Base-by-base conservation (phyloP, 2,113 vertebrate species). In the Syngnathoides biaculeatus region DNA sequence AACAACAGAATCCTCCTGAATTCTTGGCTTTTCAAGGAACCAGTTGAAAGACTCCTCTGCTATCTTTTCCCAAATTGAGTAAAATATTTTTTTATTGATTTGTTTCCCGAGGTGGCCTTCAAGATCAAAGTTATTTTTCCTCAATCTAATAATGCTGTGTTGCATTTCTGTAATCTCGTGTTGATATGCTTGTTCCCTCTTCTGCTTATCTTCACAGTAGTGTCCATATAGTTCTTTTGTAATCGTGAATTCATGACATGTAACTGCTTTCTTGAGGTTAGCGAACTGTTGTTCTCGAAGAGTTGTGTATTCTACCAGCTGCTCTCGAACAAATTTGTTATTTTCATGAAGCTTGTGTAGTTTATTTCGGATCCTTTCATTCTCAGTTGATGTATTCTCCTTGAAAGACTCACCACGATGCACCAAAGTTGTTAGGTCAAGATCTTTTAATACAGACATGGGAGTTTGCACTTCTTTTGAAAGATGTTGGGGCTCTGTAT, bases 351-450 rank as follows among this genome's bases (percentile, higher is more conserved):
- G 39, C n/a, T 14, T 8, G 15, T 42, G 39, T 22, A 62, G 40
- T 43, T 62, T 62, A 42, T 62, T 43, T 62, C n/a, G 26, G 39
- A 62, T 14, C 40, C 39, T 62, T 62, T 62, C 39, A 17, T 43
- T 42, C n/a, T 43, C 60, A 15, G 39, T 22, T 22, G 6, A 15
- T 3, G 6, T 8, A 43, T 24, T 43, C 40, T 43, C 60, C n/a
- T 4, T 17, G 14, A 9, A 15, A 24, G 22, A 43, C 10, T 7
- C 22, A 9, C 20, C 13, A 8, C 6, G n/a, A 15, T 42, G 39
- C 8, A 15, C 4, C n/a, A 1, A 15, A 24, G 12, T 17, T 43
- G 39, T 62, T 24, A 9, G 40, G 17, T 43, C 22, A 9, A 39
- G 30, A n/a, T n/a, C 58, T 35, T n/a, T 20, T 22, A 40, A 11